Evolutionary conservation across 2,888 invertebrate species (phyloP).

Genomic region (Polydesmus complanatus): DNA sequence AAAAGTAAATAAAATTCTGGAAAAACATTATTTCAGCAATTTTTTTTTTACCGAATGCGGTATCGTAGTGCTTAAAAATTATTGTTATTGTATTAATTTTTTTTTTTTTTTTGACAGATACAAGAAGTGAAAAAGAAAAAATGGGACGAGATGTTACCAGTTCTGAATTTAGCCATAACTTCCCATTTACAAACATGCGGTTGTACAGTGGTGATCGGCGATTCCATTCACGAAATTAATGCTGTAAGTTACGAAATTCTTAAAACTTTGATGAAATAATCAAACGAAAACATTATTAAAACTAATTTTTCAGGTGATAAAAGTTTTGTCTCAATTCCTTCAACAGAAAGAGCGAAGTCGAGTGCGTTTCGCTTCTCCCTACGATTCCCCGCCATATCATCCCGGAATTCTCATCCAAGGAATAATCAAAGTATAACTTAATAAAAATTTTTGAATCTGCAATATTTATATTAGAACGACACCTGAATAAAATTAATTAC

Average conservation of each 20-base stretch:
- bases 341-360: not conserved
- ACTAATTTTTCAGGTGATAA: not conserved
- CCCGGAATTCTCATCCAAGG: slow-evolving; percentile 13
- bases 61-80: no score
- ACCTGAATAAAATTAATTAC: not conserved
- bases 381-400: slow-evolving; percentile 10
- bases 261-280: not conserved
- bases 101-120: not conserved
- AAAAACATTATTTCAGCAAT: no score
- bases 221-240: slow-evolving; percentile 11
- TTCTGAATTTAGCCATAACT: slow-evolving; percentile 8
- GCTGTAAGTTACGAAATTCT: not conserved
- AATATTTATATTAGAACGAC: not conserved
- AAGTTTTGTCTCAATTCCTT: not conserved
- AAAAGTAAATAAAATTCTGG: no score
- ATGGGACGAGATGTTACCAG: not conserved
- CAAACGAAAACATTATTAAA: no score
- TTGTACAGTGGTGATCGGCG: slow-evolving; percentile 14
- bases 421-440: slow-evolving; percentile 7
- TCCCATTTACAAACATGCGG: slow-evolving; percentile 17
- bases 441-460: not conserved
- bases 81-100: not conserved
- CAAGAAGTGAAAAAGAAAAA: not conserved
- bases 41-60: no score
- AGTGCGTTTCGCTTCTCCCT: not conserved